Evolutionary conservation across 2,888 invertebrate genomes (phyloP).

Genomic region (Ormyrus rosae): DNA sequence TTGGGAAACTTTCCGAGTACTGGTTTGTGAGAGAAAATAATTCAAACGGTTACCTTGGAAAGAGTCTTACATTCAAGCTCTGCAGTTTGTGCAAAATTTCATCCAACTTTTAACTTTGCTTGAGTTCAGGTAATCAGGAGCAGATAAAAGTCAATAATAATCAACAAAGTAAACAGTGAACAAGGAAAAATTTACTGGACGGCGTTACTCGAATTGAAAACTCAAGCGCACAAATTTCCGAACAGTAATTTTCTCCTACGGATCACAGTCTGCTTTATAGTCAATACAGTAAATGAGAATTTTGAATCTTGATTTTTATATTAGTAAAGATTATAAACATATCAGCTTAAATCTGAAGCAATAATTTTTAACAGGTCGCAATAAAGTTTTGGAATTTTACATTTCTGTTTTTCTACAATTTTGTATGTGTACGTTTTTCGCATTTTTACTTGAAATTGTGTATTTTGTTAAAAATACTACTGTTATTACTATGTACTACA

Average conservation of each 20-base stretch:
- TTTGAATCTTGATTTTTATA: constrained; percentile 26
- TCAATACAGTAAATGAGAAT: constrained; percentile 10
- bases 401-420: no score
- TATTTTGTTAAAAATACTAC: no score
- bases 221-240: constrained; percentile 42
- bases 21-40: neutral
- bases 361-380: constrained; percentile 16
- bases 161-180: neutral
- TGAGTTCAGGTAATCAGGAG: no score
- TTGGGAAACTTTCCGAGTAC: constrained; percentile 10
- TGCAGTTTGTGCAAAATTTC: neutral
- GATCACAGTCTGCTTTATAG: neutral
- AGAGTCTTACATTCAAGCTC: constrained; percentile 17
- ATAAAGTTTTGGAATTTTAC: no score
- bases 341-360: constrained; percentile 49
- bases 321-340: constrained; percentile 55
- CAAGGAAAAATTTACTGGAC: constrained; percentile 20
- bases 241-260: constrained; percentile 50
- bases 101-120: no score
- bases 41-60: neutral
- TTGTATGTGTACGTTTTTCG: no score
- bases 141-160: no score
- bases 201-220: constrained; percentile 16
- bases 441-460: no score
- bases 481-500: no score